Evolutionary conservation across 2,113 vertebrate species (phyloP), one percentile per base, ranked within the genome.

Genomic region (Typhlomys cinereus): DNA sequence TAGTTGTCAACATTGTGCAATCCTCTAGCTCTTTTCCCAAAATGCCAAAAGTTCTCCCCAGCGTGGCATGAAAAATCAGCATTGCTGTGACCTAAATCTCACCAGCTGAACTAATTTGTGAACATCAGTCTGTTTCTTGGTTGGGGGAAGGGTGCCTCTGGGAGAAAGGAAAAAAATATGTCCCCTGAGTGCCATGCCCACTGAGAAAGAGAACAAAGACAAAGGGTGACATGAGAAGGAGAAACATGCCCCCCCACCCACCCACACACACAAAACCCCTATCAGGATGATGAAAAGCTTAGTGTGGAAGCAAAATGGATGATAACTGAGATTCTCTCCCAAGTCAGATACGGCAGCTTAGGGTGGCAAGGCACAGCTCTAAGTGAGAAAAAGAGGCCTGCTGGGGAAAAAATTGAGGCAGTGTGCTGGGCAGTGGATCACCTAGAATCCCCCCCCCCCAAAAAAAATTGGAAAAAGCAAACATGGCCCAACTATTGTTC

Each of bases 121-220:
- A 85, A 88, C 27, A 70, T 6, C 61, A 57, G 39, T 46, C 46
- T 85, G 92, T 74, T 85, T 69, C 75, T 44, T 41, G 29, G 11
- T 21, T 84, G 36, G 23, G n/a, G 34, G 12, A 23, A 23, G 3
- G 25, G 54, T 1, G 36, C 23, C 31, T 70, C 81, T 75, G 27
- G 89, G 50, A 83, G 27, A 94, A 93, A 52, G 76, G 11, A 85
- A 80, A 94, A 67, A 54, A 82, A 90, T 44, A 54, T 14, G 18
- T 20, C 1, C 50, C 7, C 54, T 81, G 17, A 36, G 1, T 39
- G 76, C 66, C 74, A 71, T 82, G 54, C 1, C 54, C 86, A 52
- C 2, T 27, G 44, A 86, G 64, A 78, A 89, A 39, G 52, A 92
- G 88, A 57, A 89, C 14, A 57, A 85, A 83, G 57, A 27, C 23